Base-by-base conservation (phyloP, 2,888 invertebrate species). In the Artemia sinica region DNA sequence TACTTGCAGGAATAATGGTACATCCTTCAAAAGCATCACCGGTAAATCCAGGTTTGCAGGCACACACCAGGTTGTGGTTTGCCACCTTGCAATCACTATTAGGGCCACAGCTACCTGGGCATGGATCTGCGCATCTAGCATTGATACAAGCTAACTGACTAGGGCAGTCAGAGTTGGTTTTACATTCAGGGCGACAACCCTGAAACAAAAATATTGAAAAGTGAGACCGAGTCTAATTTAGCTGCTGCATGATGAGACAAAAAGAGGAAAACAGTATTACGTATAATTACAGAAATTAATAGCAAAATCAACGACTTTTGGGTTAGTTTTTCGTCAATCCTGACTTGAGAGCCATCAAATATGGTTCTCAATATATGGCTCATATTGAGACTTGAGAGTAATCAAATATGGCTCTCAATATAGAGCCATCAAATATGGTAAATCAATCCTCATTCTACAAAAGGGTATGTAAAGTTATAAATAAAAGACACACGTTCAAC, bases 1-100 rank as follows among this genome's bases (percentile, higher is more conserved):
- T 76, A 81, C 80, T 76, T 83, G 81, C 80, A 70, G 80, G 78
- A 71, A 82, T 81, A 75, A 81, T 81, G 49, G 84, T 83, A 75
- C 91, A 91, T 50, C 88, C 88, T 68, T 88, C 83, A 75, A 89
- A 90, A 8, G 91, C 89, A 76, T 91, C 90, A 41, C 91, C 91
- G 77, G 85, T 85, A 75, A 83, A 88, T 49, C 88, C 89, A 65
- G 82, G 78, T 66, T 85, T 79, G 75, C 91, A 91, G 72, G 69
- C 58, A 50, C 89, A 89, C 66, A 87, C 82, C 12, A 88, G 88
- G 71, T 84, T 83, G 74, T 88, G 88, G 69, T 83, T 81, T 72
- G 86, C 83, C n/a, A 85, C 85, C 52, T 80, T 80, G 75, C 88
- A 91, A 75, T 90, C 89, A 11, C 90, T 85, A 77, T 91, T 88